A percentile compares a stretch with the other conserved stretches of the same genome.
phyloP scores from a whole-genome alignment of 92 coral and sea anemone species.

The Ricordea florida region DNA sequence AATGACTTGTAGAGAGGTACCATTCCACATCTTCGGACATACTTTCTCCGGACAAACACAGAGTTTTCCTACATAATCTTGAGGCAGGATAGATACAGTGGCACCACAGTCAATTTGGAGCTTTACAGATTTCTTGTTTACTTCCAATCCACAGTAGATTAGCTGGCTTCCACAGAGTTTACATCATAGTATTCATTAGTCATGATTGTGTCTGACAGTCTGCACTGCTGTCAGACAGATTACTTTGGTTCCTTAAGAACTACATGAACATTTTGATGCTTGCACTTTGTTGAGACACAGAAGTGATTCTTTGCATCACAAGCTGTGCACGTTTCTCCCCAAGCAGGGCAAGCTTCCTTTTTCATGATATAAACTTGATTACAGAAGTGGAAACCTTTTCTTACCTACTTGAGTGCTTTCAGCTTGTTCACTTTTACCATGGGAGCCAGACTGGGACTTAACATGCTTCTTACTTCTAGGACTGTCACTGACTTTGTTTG shows the following conservation, averaged over 20 bases:
- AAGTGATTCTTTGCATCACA: slow-evolving; percentile 14
- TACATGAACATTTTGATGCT: not conserved
- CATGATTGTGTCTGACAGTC: not conserved
- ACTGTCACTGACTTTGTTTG: not conserved
- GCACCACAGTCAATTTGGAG: slow-evolving; percentile 4
- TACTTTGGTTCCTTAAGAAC: not conserved
- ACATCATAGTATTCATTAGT: not conserved
- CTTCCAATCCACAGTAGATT: not conserved
- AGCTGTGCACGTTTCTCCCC: not conserved
- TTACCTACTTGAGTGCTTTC: not conserved
- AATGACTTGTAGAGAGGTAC: not conserved
- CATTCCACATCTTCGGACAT: not conserved
- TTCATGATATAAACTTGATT: not conserved
- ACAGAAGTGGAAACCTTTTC: not conserved
- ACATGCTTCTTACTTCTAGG: not conserved
- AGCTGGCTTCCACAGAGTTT: not conserved
- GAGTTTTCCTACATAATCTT: not conserved
- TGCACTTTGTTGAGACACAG: not conserved
- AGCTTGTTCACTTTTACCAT: not conserved
- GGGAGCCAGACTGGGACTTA: not conserved
- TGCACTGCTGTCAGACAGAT: not conserved
- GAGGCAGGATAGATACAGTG: not conserved
- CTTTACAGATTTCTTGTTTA: not conserved
- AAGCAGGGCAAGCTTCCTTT: slow-evolving; percentile 1
- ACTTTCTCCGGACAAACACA: not conserved